Base-by-base conservation (phyloP, 2,113 vertebrate species). In the Petaurus breviceps region DNA sequence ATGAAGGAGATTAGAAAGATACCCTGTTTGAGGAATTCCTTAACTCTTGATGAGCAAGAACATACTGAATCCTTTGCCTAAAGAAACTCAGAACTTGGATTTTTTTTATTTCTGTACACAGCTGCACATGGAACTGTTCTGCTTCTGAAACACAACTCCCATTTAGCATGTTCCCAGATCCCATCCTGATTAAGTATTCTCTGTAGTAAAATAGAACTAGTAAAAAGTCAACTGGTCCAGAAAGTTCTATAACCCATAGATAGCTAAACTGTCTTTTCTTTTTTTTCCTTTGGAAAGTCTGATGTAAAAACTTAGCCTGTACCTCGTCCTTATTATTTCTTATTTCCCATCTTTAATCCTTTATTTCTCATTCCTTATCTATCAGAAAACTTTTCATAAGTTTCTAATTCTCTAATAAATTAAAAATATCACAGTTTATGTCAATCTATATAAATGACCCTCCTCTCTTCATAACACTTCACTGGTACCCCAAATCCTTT, bases 321-420 rank as follows among this genome's bases (percentile, higher is more conserved):
- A 93, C 49, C 93, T 91, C 90, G 53, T 93, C 46, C 91, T 92
- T 26, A 90, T 84, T 43, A 25, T 68, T 26, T 46, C 89, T 92
- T 23, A 84, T 55, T 96, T 96, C 90, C 31, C 91, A 16, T 55
- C 50, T 89, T 12, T 93, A 52, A 89, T 68, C 10, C 49, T 93
- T 92, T 89, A 31, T 97, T 77, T 91, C 50, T 93, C 51, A 54
- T 25, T 91, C 51, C 57, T 57, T 77, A 93, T 96, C n/a, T 55
- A 93, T 96, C 31, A 51, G 12, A 23, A 49, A 54, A 24, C 68
- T 93, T 61, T 52, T 93, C 43, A 51, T 37, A 25, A 77, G 22
- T 7, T 92, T 95, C 19, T 19, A 46, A 31, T 49, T 28, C 5
- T 92, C 46, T 12, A 90, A 46, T 61, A 90, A 91, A 51, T 90